These are phyloP conservation scores for Platorchestia sp. DNA, from an alignment of 1,140 invertebrate species.

Conservation along the genomic window DNA sequence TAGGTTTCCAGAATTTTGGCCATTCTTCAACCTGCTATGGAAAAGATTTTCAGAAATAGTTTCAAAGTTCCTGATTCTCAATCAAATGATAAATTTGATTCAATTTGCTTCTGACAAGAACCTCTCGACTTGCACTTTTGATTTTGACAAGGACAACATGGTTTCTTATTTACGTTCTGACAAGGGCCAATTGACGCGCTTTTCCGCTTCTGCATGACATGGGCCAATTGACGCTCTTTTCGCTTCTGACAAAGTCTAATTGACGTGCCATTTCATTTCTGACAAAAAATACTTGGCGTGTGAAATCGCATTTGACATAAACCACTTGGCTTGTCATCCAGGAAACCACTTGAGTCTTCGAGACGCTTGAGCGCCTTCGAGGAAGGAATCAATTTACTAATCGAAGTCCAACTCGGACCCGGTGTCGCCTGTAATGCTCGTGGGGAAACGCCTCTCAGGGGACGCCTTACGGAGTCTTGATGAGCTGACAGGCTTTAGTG, in stretches of 20 bases:
- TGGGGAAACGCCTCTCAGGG: background rate
- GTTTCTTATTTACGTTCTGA: no score
- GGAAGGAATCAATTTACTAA: slow-evolving; percentile 22
- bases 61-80: background rate
- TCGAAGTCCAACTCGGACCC: background rate
- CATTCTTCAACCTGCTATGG: no score
- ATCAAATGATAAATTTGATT: background rate
- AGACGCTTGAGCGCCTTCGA: background rate
- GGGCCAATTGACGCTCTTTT: no score
- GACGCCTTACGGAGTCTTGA: background rate
- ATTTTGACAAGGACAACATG: no score
- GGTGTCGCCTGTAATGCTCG: background rate
- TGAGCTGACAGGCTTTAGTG: slow-evolving; percentile 19
- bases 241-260: no score
- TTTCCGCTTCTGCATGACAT: no score
- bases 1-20: no score
- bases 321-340: background rate
- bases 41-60: background rate
- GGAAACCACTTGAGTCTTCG: background rate
- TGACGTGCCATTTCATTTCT: no score
- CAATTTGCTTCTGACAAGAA: background rate
- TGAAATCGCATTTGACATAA: background rate
- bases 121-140: background rate
- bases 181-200: no score
- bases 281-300: no score